Base-by-base conservation (phyloP, 2,113 vertebrate genomes). In the Mesoclemmys tuberculata region DNA sequence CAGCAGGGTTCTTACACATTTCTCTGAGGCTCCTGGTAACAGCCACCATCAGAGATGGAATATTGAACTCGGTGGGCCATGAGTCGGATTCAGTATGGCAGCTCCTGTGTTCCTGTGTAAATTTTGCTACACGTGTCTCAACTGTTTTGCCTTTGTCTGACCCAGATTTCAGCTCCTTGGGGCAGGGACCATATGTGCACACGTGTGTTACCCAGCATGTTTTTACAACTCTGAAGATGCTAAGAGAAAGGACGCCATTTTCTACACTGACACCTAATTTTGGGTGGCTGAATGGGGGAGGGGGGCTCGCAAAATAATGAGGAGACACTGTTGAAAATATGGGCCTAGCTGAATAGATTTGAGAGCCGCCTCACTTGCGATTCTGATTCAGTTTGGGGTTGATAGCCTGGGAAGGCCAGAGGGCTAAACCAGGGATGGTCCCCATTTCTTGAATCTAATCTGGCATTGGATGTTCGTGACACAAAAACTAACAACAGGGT, bases 261-360 rank as follows among this genome's bases (percentile, higher is more conserved):
- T 35, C 78, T 49, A 24, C 31, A 6, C 2, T 75, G 27, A 16
- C 21, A 22, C 38, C 21, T 48, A 12, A 21, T 19, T 68, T 21
- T n/a, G 35, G 6, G 16, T 19, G 18, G 35, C 14, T 68, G 64
- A 68, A n/a, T 16, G n/a, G 18, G 64, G 8, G 26, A 26, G 48
- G 89, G 21, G 87, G 16, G 5, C 11, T 81, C 5, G 4, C 16
- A 9, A 0, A 0, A 26, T 0, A 1, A 35, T 7, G 8, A 2
- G 3, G 29, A 22, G 2, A 35, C 58, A 64, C 31, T 35, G 35
- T n/a, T 19, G 6, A 27, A 75, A 92, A 3, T 13, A 54, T 22
- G 2, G 1, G 4, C 2, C 3, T 35, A 8, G 8, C 5, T 35
- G 64, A 75, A 86, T 22, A 44, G 8, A 77, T 9, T 16, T 80